Percentiles rank a stretch among this genome's conserved stretches.
These are phyloP conservation scores for Microtus richardsoni DNA, from an alignment of 2,113 vertebrate species.

Conservation along the genomic window DNA sequence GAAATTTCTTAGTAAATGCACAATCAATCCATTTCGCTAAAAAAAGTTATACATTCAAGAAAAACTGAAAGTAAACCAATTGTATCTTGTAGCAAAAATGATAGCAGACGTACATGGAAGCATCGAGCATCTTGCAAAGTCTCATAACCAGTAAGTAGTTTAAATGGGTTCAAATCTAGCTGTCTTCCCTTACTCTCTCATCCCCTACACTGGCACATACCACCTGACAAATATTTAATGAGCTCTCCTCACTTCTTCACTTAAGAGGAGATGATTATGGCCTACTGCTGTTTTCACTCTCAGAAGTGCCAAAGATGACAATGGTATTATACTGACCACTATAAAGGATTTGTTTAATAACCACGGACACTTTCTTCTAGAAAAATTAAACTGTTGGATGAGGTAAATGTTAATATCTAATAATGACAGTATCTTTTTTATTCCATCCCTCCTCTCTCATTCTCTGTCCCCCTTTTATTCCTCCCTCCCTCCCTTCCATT, in stretches of 20 bases:
- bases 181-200: not conserved
- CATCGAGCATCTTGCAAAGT: not conserved
- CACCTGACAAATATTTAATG: not conserved
- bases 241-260: not conserved
- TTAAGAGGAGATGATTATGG: not conserved
- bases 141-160: not conserved
- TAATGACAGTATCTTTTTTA: not conserved
- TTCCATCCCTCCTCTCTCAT: fast-evolving
- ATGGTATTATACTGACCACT: not conserved
- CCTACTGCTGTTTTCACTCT: not conserved
- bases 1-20: not conserved
- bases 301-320: not conserved
- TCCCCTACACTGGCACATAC: not conserved
- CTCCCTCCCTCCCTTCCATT: not conserved
- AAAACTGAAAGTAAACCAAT: not conserved
- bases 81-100: not conserved
- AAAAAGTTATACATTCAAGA: not conserved
- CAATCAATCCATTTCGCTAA: slow-evolving; percentile 1
- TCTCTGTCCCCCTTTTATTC: not conserved
- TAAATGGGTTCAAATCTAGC: not conserved
- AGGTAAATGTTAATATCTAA: not conserved
- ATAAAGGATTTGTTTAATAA: not conserved
- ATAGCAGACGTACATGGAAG: not conserved
- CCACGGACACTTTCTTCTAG: not conserved
- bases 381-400: not conserved